These are phyloP conservation scores for Ascidia mentula DNA, from an alignment of 23 tunicate genomes.

Conservation along the genomic window DNA sequence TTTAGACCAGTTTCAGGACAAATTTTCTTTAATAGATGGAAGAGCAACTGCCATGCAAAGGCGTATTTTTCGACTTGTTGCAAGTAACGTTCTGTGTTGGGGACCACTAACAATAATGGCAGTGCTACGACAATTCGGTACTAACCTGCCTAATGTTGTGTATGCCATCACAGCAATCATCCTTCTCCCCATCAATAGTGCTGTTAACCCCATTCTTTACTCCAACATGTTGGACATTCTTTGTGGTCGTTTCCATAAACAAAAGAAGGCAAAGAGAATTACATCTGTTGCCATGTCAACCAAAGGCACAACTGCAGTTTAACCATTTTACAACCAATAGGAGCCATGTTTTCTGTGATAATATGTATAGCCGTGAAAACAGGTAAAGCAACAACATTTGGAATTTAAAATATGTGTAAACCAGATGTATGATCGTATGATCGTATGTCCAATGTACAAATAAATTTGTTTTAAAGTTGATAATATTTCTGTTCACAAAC, in stretches of 20 bases:
- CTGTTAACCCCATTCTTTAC: conserved; percentile 29
- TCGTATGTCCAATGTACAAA: too few species aligned
- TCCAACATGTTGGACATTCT: conserved; percentile 21
- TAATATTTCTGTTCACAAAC: too few species aligned
- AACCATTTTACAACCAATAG: too few species aligned
- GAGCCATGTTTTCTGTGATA: too few species aligned
- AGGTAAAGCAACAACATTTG: too few species aligned
- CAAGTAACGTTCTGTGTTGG: conserved; percentile 38
- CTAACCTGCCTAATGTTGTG: conserved; percentile 11
- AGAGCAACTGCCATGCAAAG: conserved; percentile 18
- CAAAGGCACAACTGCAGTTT: neutral
- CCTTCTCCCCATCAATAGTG: conserved; percentile 36
- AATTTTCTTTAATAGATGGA: too few species aligned
- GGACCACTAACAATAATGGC: conserved; percentile 36
- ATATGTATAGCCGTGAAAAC: too few species aligned
- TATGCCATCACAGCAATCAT: conserved; percentile 37
- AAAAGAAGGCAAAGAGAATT: too few species aligned
- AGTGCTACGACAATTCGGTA: neutral
- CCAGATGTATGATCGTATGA: too few species aligned
- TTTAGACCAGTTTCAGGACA: too few species aligned
- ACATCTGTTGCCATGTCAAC: neutral
- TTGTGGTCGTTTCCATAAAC: conserved; percentile 10
- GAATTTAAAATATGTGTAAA: too few species aligned
- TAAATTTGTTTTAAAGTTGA: too few species aligned
- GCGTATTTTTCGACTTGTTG: conserved; percentile 27